Evolutionary conservation across 2,113 vertebrate species (phyloP).

Genomic region (Vulpes vulpes): DNA sequence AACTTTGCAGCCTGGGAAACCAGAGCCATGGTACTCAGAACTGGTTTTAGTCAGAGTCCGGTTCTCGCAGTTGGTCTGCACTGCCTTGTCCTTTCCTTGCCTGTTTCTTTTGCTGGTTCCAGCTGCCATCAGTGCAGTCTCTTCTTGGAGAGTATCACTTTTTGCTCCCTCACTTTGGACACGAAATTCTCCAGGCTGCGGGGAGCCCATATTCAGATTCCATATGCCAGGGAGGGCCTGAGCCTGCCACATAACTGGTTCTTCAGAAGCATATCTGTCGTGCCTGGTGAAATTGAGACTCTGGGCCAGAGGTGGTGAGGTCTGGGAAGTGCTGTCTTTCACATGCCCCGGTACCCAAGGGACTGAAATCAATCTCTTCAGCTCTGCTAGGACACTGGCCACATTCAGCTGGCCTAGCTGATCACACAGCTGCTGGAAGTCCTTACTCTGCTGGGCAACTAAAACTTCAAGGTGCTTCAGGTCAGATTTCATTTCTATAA

Average conservation of each 20-base stretch:
- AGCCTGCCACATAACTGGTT: conserved; percentile 4
- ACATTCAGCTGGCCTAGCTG: conserved; percentile 78
- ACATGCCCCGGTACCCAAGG: background rate
- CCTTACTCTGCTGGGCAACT: conserved; percentile 84
- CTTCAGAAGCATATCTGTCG: fast-evolving
- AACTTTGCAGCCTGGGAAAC: background rate
- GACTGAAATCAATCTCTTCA: conserved; percentile 63
- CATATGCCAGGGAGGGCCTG: background rate
- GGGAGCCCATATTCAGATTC: background rate
- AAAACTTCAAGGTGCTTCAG: conserved; percentile 84
- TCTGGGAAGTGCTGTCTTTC: conserved; percentile 86
- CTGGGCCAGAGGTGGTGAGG: conserved; percentile 80
- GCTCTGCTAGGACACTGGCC: conserved; percentile 78
- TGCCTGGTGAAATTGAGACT: background rate
- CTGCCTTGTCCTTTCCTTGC: background rate
- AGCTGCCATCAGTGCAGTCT: background rate
- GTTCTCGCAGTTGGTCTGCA: background rate
- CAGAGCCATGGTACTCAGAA: background rate
- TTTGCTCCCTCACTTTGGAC: background rate
- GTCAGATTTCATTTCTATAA: conserved; percentile 85
- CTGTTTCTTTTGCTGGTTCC: background rate
- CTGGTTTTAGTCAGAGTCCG: background rate
- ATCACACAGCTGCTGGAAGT: conserved; percentile 83
- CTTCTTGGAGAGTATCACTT: background rate
- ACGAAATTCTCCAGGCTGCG: fast-evolving